Conservation (phyloP, 2,113 vertebrate genomes). For the Platichthys flesus region DNA sequence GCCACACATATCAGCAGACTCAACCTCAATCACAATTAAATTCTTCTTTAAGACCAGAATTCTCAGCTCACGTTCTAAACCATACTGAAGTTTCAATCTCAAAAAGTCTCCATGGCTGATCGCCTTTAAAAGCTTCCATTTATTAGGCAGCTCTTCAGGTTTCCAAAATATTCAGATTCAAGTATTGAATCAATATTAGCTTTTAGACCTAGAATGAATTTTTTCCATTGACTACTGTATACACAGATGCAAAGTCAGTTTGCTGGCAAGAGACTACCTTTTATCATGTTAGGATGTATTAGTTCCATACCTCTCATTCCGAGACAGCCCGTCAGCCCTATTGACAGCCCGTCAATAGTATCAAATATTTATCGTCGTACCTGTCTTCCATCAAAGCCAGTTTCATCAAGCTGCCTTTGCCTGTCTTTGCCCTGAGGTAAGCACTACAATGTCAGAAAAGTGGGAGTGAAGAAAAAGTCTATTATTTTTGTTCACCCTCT, state of each 20-base stretch:
- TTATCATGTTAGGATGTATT: slow-evolving; percentile 42
- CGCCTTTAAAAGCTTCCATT: slow-evolving; percentile 18
- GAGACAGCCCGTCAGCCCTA: too few relatives aligned
- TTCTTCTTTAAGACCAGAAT: background rate
- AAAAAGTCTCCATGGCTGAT: background rate
- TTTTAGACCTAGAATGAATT: slow-evolving; percentile 23
- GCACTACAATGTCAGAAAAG: slow-evolving; percentile 66
- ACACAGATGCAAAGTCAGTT: slow-evolving; percentile 26
- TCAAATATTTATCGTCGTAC: slow-evolving; percentile 87
- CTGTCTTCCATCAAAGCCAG: slow-evolving; percentile 86
- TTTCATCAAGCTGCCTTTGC: slow-evolving; percentile 66
- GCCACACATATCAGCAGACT: background rate
- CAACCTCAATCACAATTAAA: background rate
- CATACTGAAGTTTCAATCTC: background rate
- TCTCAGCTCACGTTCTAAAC: background rate
- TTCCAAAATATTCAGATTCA: slow-evolving; percentile 1
- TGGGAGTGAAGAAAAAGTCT: slow-evolving; percentile 53
- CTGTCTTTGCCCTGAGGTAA: slow-evolving; percentile 69
- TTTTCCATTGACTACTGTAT: slow-evolving; percentile 5
- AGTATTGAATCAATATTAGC: slow-evolving; percentile 25
- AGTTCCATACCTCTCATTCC: slow-evolving; percentile 61
- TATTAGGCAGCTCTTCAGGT: slow-evolving; percentile 15
- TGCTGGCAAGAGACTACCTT: slow-evolving; percentile 4
- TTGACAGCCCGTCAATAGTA: slow-evolving; percentile 74
- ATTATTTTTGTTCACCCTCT: slow-evolving; percentile 66